Conservation (phyloP, 2,113 vertebrate species). For the Himantopus leucocephalus region DNA sequence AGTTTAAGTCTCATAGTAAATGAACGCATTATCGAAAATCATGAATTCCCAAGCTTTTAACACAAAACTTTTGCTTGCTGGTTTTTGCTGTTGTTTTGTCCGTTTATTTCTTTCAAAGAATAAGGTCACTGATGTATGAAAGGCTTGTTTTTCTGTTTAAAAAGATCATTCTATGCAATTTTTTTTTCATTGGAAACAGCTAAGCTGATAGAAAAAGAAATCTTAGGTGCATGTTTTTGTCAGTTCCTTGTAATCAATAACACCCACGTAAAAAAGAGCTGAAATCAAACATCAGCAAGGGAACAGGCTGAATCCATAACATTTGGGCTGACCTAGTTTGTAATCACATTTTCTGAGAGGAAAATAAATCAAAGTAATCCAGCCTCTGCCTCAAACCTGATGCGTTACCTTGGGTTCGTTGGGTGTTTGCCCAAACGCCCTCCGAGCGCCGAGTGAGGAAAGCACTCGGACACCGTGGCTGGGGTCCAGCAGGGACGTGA, state of each 20-base stretch:
- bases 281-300: neutral
- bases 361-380: neutral
- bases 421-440: fast-evolving
- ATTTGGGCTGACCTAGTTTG: neutral
- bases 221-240: neutral
- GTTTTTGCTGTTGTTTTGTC: neutral
- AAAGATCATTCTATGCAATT: neutral
- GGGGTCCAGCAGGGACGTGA: neutral
- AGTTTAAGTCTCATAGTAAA: neutral
- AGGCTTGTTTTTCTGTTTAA: neutral
- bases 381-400: neutral
- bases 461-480: neutral
- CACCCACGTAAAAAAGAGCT: neutral
- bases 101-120: neutral
- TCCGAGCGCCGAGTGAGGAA: fast-evolving
- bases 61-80: neutral
- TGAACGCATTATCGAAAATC: neutral
- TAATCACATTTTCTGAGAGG: neutral
- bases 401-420: neutral
- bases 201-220: neutral
- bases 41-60: neutral
- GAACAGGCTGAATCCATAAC: neutral
- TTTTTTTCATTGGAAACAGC: neutral
- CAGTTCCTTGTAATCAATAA: neutral
- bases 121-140: neutral